These are phyloP conservation scores for Sinella curviseta DNA, from an alignment of 1,140 invertebrate genomes.

Conservation along the genomic window DNA sequence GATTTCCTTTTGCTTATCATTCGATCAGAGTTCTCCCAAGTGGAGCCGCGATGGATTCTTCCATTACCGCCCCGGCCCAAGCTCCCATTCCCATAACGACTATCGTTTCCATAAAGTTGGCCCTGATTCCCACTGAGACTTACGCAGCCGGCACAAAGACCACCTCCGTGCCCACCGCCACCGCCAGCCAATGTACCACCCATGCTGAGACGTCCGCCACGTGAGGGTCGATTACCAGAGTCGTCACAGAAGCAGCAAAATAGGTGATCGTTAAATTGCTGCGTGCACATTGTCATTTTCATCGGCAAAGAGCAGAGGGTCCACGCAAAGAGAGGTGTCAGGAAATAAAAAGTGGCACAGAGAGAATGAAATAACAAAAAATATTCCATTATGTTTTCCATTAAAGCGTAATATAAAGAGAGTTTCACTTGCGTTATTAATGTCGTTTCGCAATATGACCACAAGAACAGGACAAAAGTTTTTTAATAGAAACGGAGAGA, in stretches of 20 bases:
- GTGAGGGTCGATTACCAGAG: not conserved
- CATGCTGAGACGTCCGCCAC: not conserved
- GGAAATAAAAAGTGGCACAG: not conserved
- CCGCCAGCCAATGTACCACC: not conserved
- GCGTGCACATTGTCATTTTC: not conserved
- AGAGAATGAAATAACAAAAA: not conserved
- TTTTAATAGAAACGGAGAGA: too few relatives aligned
- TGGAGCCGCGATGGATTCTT: not conserved
- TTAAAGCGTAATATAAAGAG: too few relatives aligned
- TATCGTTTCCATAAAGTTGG: not conserved
- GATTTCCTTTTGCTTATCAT: conserved; percentile 18
- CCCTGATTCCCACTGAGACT: conserved; percentile 10
- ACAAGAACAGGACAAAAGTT: too few relatives aligned
- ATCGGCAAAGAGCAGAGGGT: not conserved
- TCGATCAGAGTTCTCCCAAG: not conserved
- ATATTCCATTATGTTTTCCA: not conserved
- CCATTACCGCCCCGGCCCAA: not conserved
- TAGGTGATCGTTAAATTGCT: conserved; percentile 31
- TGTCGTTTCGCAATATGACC: not conserved
- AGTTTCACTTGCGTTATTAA: too few relatives aligned
- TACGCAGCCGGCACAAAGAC: conserved; percentile 1
- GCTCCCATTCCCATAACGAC: not conserved
- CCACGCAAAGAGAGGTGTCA: not conserved
- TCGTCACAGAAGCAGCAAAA: conserved; percentile 21
- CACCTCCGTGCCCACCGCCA: not conserved